Conservation (phyloP, 2,888 invertebrate species). For the Anthrax anthrax region DNA sequence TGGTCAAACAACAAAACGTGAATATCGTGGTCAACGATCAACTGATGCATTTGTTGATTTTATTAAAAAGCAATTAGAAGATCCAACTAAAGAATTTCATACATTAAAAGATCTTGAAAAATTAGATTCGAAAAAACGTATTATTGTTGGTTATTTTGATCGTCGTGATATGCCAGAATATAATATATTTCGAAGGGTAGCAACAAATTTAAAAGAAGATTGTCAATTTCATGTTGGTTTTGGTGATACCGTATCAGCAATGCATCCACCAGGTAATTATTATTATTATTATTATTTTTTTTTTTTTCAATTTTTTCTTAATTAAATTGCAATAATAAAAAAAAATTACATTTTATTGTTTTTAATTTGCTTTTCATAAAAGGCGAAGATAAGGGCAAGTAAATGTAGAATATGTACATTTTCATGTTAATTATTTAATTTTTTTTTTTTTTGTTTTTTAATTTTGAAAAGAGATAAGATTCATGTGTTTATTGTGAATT, state of each 20-base stretch:
- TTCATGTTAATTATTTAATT: neutral
- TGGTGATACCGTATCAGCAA: slow-evolving; percentile 63
- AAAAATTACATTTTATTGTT: neutral
- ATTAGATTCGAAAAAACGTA: slow-evolving; percentile 66
- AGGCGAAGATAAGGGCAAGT: slow-evolving; percentile 1
- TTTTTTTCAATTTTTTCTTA: neutral
- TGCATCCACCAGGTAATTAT: slow-evolving; percentile 64
- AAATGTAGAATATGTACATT: neutral
- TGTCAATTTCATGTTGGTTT: slow-evolving; percentile 88
- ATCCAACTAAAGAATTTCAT: slow-evolving; percentile 67
- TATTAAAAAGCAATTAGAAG: slow-evolving; percentile 75
- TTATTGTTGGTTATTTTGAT: slow-evolving; percentile 84
- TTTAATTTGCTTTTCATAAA: neutral
- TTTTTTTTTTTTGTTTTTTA: too few species aligned
- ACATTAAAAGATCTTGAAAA: slow-evolving; percentile 56
- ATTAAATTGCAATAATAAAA: neutral
- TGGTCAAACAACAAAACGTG: slow-evolving; percentile 77
- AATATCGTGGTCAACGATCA: slow-evolving; percentile 82
- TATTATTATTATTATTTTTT: neutral
- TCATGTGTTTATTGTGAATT: too few species aligned
- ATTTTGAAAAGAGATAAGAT: too few species aligned
- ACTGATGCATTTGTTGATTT: slow-evolving; percentile 81
- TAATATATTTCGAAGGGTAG: slow-evolving; percentile 62
- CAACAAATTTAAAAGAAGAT: slow-evolving; percentile 83
- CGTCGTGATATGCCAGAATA: slow-evolving; percentile 65